A percentile compares a stretch with the other conserved stretches of the same genome.
phyloP scores from a whole-genome alignment of 2,113 vertebrate genomes.

The Empidonax alnorum region DNA sequence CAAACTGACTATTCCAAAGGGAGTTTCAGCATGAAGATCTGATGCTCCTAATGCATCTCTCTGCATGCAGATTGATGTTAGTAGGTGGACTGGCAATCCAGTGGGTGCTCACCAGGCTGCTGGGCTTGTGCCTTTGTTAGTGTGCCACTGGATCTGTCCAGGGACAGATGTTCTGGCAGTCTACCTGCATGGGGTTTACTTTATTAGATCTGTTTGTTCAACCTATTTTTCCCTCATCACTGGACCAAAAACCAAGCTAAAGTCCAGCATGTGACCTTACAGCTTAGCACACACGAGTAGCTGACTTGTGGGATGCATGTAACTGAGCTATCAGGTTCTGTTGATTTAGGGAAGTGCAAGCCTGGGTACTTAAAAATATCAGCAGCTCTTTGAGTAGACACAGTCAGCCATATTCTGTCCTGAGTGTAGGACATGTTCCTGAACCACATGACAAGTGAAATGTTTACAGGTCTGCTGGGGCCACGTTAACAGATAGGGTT shows the following conservation, averaged over 20 bases:
- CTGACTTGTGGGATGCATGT: neutral
- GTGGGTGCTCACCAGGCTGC: neutral
- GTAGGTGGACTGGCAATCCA: neutral
- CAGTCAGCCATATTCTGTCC: neutral
- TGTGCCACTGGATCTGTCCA: neutral
- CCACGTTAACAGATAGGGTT: neutral
- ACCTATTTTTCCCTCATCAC: neutral
- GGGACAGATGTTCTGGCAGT: neutral
- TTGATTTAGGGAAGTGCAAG: neutral
- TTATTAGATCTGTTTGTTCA: neutral
- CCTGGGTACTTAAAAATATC: neutral
- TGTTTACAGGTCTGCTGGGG: neutral
- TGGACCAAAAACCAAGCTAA: neutral
- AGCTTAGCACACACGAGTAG: neutral
- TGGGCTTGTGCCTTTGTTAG: neutral
- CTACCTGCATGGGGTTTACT: neutral
- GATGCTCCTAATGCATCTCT: neutral
- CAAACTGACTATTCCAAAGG: neutral
- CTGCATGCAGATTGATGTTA: neutral
- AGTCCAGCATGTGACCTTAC: neutral
- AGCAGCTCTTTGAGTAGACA: neutral
- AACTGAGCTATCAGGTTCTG: neutral
- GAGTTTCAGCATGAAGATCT: neutral
- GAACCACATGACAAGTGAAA: neutral
- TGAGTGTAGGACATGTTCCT: neutral